Evolutionary conservation across 2,888 invertebrate species (phyloP), one percentile per base, ranked within the genome.

Genomic region (Cephus runcator): DNA sequence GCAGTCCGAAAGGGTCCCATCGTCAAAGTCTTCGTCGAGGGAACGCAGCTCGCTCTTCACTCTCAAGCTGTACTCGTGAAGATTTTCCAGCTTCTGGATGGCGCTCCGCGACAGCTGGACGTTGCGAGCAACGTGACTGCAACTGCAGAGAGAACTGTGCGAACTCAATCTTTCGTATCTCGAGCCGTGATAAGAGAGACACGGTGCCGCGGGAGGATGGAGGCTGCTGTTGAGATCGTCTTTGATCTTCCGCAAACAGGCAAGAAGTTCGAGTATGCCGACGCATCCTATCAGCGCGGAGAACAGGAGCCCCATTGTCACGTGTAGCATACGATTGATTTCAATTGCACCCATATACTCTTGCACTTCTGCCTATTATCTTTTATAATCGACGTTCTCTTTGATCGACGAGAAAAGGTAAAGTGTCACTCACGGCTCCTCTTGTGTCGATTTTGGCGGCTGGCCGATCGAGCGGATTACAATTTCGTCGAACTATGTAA

Each of bases 201-300:
- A 87, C 71, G 33, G 11, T 12, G 34, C 33, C 15, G n/a, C 69
- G 31, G 69, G 77, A 78, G 12, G 68, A 36, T 77, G 71, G 56
- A 34, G 68, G 23, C 31, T 75, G 31, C 33, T 30, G 11, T 3
- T 31, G 69, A 69, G 30, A 23, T 75, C 75, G 75, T 88, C 84
- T 34, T 87, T 80, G 73, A 87, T 85, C 84, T 89, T 88, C 79
- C 87, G 85, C 35, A 90, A 80, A 69, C 94, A 94, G 79, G 94
- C 93, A 77, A 95, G 87, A 73, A 95, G 93, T 90, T 97, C 96
- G 85, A 95, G 88, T 36, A 95, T 94, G 81, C 97, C 96, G 82
- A 96, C 94, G 91, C 96, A 96, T 82, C 95, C 93, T 79, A 96
- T 94, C 82, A 96, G 92, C 86, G 96, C 92, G 76, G 97, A 96